phyloP scores from a whole-genome alignment of 2,797 vertebrate genomes.

The Sebastes wilsoni region DNA sequence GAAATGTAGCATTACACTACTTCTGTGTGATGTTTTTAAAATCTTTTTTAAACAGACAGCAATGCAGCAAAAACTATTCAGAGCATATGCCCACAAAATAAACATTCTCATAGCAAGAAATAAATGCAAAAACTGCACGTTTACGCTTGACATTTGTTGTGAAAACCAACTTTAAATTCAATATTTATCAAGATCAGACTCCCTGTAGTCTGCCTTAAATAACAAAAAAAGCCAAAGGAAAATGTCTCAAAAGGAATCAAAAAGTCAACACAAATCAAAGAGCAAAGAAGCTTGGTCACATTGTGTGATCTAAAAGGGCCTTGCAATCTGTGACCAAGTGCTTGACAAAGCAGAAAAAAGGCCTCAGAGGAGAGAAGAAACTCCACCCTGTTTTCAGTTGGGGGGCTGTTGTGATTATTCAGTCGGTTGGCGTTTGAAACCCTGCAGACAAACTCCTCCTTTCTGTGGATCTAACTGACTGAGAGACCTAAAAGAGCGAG shows the following conservation, averaged over 20 bases:
- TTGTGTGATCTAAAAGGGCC: slow-evolving; percentile 44
- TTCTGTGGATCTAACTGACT: slow-evolving; percentile 59
- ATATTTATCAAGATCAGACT: neutral
- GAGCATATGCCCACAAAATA: neutral
- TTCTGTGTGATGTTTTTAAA: neutral
- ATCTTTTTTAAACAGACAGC: neutral
- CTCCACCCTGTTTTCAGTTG: slow-evolving; percentile 63
- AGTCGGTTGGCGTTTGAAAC: slow-evolving; percentile 63
- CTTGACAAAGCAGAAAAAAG: slow-evolving; percentile 68
- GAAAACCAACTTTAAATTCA: neutral
- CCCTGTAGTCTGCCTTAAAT: neutral
- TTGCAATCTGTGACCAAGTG: slow-evolving; percentile 65
- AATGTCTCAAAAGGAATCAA: slow-evolving; percentile 29
- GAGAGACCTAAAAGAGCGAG: slow-evolving; percentile 31
- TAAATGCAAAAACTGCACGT: neutral
- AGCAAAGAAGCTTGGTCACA: slow-evolving; percentile 35
- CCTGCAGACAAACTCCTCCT: slow-evolving; percentile 71
- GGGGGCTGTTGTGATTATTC: slow-evolving; percentile 69
- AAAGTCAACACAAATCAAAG: slow-evolving; percentile 58
- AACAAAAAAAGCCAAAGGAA: neutral
- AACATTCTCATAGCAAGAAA: neutral
- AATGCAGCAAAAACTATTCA: neutral
- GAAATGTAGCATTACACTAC: neutral
- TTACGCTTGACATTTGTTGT: neutral
- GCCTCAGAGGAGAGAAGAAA: slow-evolving; percentile 57